Evolutionary conservation across 2,888 invertebrate genomes (phyloP).

Genomic region (Drosophila putrida): DNA sequence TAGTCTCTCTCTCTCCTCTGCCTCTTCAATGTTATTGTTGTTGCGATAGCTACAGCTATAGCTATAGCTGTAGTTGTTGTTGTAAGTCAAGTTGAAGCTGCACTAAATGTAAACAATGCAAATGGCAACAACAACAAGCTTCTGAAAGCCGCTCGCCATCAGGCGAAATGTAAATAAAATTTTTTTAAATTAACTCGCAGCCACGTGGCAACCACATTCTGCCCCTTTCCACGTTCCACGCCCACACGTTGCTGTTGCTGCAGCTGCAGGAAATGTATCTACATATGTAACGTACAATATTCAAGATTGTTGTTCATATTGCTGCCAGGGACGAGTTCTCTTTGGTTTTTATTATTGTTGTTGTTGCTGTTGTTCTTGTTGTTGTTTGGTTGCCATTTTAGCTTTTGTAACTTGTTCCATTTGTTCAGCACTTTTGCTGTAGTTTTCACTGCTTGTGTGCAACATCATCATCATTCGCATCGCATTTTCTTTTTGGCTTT

Average conservation of each 20-base stretch:
- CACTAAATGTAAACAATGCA: slow-evolving; percentile 74
- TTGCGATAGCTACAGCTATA: background rate
- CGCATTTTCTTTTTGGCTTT: slow-evolving; percentile 52
- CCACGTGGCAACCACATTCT: slow-evolving; percentile 55
- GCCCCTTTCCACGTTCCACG: slow-evolving; percentile 8
- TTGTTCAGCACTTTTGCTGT: slow-evolving; percentile 73
- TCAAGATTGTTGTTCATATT: slow-evolving; percentile 78
- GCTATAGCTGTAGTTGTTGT: slow-evolving; percentile 49
- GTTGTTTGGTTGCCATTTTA: slow-evolving; percentile 66
- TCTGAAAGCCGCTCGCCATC: slow-evolving; percentile 54
- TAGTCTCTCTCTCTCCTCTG: slow-evolving; percentile 9
- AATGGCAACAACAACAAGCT: slow-evolving; percentile 39
- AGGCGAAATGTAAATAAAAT: slow-evolving; percentile 74
- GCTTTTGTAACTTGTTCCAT: slow-evolving; percentile 74
- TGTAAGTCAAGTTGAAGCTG: slow-evolving; percentile 73
- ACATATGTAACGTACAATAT: slow-evolving; percentile 76
- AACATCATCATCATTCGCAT: slow-evolving; percentile 39
- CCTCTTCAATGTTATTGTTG: slow-evolving; percentile 15
- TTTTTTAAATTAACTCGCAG: slow-evolving; percentile 76
- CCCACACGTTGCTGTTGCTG: slow-evolving; percentile 20
- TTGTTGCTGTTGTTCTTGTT: slow-evolving; percentile 7
- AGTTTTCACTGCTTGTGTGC: slow-evolving; percentile 36
- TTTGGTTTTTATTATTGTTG: slow-evolving; percentile 21
- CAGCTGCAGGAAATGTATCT: slow-evolving; percentile 75
- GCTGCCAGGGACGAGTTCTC: slow-evolving; percentile 51